These are phyloP conservation scores for Xylocopa sonorina DNA, from an alignment of 1,140 invertebrate genomes.

Conservation along the genomic window DNA sequence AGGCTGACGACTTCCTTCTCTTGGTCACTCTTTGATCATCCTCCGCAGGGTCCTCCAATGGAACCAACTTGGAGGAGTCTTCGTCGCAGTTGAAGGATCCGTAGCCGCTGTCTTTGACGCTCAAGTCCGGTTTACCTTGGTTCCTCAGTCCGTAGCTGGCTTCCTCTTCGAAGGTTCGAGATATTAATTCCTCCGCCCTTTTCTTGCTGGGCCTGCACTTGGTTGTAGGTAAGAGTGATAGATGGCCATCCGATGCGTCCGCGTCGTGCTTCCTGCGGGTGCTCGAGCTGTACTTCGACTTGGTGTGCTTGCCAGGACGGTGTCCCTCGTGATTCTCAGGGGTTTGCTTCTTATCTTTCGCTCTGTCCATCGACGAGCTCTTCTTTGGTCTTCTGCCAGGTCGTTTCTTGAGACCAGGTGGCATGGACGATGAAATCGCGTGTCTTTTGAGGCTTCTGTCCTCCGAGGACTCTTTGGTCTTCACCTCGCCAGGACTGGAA, in stretches of 20 bases:
- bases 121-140: conserved; percentile 33
- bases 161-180: conserved; percentile 47
- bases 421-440: not conserved
- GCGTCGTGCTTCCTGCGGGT: conserved; percentile 35
- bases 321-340: conserved; percentile 7
- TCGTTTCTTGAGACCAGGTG: conserved; percentile 20
- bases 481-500: not conserved
- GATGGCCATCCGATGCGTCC: not conserved
- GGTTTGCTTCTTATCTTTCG: not conserved
- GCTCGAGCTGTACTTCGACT: conserved; percentile 33
- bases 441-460: conserved; percentile 46
- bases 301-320: conserved; percentile 14
- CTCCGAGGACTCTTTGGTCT: conserved; percentile 14
- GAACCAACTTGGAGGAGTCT: conserved; percentile 10
- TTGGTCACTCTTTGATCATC: conserved; percentile 18
- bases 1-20: conserved; percentile 11
- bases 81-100: conserved; percentile 24
- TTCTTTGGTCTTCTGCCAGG: conserved; percentile 32
- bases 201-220: conserved; percentile 77
- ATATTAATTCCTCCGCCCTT: conserved; percentile 73
- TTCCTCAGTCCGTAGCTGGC: conserved; percentile 50
- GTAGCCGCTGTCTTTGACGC: conserved; percentile 42
- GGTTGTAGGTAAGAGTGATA: conserved; percentile 44
- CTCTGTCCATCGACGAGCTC: conserved; percentile 23
- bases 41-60: not conserved